These are phyloP conservation scores for Hozukius guyotensis DNA, from an alignment of 2,797 vertebrate species.

Conservation along the genomic window DNA sequence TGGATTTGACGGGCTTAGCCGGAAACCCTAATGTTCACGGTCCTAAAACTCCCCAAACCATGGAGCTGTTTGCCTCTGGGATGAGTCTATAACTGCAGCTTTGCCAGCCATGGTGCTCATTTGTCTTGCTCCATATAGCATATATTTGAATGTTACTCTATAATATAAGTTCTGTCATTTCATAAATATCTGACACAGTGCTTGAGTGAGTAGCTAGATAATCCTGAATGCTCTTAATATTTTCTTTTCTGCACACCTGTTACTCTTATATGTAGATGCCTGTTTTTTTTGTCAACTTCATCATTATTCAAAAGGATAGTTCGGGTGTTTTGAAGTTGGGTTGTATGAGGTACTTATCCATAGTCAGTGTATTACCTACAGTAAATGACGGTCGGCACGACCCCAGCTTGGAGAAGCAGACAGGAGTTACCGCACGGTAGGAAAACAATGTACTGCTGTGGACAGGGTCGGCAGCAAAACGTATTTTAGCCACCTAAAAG, in stretches of 20 bases:
- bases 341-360: too few species aligned
- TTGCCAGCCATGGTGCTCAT: conserved; percentile 37
- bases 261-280: background rate
- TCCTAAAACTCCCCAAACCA: conserved; percentile 59
- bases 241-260: background rate
- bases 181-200: background rate
- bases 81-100: conserved; percentile 55
- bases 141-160: conserved; percentile 12
- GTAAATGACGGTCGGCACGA: too few species aligned
- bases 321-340: too few species aligned
- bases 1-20: conserved; percentile 54
- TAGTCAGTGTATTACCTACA: too few species aligned
- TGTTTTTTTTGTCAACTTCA: background rate
- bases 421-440: too few species aligned
- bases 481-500: too few species aligned
- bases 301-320: background rate
- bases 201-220: background rate
- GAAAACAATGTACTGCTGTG: too few species aligned
- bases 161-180: background rate
- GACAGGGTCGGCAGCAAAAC: too few species aligned
- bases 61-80: conserved; percentile 44
- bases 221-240: background rate
- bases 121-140: conserved; percentile 11
- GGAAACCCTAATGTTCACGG: conserved; percentile 62
- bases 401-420: too few species aligned